Evolutionary conservation across 2,888 invertebrate genomes (phyloP).

Genomic region (Phortica okadai): DNA sequence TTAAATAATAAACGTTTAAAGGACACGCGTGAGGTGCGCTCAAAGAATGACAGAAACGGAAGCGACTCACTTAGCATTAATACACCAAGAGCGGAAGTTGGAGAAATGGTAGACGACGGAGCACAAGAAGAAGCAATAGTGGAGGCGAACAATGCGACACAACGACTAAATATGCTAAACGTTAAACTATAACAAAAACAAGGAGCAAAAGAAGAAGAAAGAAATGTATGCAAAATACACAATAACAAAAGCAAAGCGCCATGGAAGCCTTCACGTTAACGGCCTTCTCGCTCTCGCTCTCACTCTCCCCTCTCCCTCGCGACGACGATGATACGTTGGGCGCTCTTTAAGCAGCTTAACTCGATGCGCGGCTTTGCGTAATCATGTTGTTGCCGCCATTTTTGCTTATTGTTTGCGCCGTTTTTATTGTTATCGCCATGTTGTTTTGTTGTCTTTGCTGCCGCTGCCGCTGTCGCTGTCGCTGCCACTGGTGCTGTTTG

Average conservation of each 20-base stretch:
- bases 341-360: slow-evolving; percentile 63
- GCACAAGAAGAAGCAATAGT: background rate
- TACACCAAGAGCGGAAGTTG: too few relatives aligned
- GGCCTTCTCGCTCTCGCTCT: too few relatives aligned
- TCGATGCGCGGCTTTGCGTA: slow-evolving; percentile 49
- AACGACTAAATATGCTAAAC: background rate
- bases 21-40: too few relatives aligned
- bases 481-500: slow-evolving; percentile 39
- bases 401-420: slow-evolving; percentile 40
- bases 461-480: background rate
- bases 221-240: background rate
- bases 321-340: too few relatives aligned
- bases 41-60: too few relatives aligned
- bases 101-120: background rate
- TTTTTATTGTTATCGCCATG: slow-evolving; percentile 9
- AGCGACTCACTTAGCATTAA: too few relatives aligned
- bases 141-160: background rate
- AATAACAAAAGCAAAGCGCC: background rate
- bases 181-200: background rate
- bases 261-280: background rate
- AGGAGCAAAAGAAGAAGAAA: background rate
- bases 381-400: slow-evolving; percentile 56
- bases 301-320: too few relatives aligned
- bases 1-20: too few relatives aligned
- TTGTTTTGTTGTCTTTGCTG: slow-evolving; percentile 14